phyloP scores from a whole-genome alignment of 2,888 invertebrate genomes.

The Cheilosia pagana region DNA sequence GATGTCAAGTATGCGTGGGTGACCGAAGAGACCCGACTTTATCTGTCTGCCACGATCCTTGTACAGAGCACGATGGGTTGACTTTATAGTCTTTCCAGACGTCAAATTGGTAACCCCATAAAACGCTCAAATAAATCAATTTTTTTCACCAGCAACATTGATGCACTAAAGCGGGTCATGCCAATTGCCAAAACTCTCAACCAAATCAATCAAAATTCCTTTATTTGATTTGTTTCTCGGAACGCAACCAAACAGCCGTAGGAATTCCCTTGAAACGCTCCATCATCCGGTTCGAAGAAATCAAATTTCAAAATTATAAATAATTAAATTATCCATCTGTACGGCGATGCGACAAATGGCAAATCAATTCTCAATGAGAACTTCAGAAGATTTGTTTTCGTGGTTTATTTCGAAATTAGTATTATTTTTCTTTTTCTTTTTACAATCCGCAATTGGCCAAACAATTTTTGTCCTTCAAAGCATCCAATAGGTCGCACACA shows the following conservation, averaged over 20 bases:
- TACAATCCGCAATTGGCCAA: neutral
- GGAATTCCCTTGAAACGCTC: neutral
- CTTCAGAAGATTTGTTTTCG: neutral
- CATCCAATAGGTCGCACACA: neutral
- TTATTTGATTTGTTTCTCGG: neutral
- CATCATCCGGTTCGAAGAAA: neutral
- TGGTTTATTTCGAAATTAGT: neutral
- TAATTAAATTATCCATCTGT: constrained; percentile 1
- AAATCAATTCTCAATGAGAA: neutral
- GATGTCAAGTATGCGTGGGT: no score
- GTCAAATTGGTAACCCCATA: no score
- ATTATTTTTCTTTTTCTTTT: neutral
- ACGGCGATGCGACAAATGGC: neutral
- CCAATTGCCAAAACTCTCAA: neutral
- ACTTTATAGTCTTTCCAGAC: no score
- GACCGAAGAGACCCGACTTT: no score
- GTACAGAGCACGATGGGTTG: no score
- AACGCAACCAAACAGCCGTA: neutral
- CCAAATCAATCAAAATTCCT: neutral
- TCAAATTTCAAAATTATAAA: neutral
- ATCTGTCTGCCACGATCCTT: no score
- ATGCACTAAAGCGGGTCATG: neutral
- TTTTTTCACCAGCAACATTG: no score
- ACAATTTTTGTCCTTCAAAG: neutral
- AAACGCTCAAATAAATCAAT: no score